These are phyloP conservation scores for Zoanthus gigantus DNA, from an alignment of 92 coral and sea anemone species.

Conservation along the genomic window DNA sequence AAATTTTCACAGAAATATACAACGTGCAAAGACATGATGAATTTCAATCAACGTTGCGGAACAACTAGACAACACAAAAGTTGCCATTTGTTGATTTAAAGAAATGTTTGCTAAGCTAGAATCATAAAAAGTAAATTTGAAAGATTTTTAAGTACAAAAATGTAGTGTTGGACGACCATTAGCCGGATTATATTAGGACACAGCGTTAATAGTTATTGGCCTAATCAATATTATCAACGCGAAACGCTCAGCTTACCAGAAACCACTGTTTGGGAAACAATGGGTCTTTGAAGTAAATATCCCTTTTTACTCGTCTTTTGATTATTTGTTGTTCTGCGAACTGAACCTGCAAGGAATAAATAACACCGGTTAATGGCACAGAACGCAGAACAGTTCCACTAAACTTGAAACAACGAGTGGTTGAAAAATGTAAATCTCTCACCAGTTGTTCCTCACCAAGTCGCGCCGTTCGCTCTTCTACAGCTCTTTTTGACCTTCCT, in stretches of 20 bases:
- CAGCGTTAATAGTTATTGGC: neutral
- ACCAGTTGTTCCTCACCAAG: slow-evolving; percentile 61
- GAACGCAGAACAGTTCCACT: neutral
- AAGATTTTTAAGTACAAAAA: neutral
- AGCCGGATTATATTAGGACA: neutral
- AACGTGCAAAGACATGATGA: neutral
- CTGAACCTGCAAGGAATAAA: slow-evolving; percentile 66
- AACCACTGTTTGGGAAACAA: slow-evolving; percentile 85
- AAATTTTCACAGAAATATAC: neutral
- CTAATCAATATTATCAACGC: neutral
- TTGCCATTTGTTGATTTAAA: neutral
- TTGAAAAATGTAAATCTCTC: slow-evolving; percentile 8
- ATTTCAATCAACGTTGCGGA: too few species aligned
- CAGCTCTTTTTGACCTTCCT: slow-evolving; percentile 77
- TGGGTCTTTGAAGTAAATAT: slow-evolving; percentile 71
- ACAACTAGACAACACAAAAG: neutral
- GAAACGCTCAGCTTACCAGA: slow-evolving; percentile 70
- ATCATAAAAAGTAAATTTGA: neutral
- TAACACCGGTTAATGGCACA: neutral
- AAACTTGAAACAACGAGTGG: slow-evolving; percentile 2
- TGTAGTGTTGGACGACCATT: neutral
- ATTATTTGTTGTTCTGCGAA: slow-evolving; percentile 95
- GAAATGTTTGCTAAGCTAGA: neutral
- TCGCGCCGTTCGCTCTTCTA: slow-evolving; percentile 68
- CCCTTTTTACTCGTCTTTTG: slow-evolving; percentile 87